These are phyloP conservation scores for Phenganax stokvisi DNA, from an alignment of 92 coral and sea anemone species.

Conservation along the genomic window DNA sequence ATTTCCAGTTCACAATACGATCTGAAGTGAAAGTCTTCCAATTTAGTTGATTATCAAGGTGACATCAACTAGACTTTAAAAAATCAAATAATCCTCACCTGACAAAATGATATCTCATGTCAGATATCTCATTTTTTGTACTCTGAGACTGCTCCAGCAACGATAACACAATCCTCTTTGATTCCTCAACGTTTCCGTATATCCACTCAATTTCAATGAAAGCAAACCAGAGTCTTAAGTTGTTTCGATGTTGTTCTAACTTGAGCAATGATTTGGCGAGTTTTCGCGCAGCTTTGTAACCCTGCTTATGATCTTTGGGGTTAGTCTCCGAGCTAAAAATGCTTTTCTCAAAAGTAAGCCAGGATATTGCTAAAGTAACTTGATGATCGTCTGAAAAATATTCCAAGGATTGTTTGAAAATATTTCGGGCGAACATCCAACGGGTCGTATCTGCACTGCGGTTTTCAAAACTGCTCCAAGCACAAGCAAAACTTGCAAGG, in stretches of 20 bases:
- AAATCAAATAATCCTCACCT: background rate
- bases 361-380: constrained; percentile 53
- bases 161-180: constrained; percentile 69
- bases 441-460: background rate
- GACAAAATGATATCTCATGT: background rate
- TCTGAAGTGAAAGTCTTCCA: background rate
- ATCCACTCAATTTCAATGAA: constrained; percentile 72
- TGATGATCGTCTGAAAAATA: constrained; percentile 54
- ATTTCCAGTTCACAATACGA: constrained; percentile 39
- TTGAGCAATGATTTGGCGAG: constrained; percentile 76
- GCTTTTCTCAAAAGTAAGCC: constrained; percentile 74
- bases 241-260: constrained; percentile 65
- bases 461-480: constrained; percentile 18
- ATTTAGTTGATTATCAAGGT: too few relatives aligned
- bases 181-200: constrained; percentile 67
- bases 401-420: constrained; percentile 68
- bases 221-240: constrained; percentile 70
- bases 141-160: constrained; percentile 43
- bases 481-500: background rate
- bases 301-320: constrained; percentile 52
- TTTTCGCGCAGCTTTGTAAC: constrained; percentile 67
- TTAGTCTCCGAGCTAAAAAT: constrained; percentile 44
- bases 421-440: constrained; percentile 51
- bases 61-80: too few relatives aligned
- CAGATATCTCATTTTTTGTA: background rate